Conservation (phyloP, 2,888 invertebrate genomes). For the Sthenelais limicola region DNA sequence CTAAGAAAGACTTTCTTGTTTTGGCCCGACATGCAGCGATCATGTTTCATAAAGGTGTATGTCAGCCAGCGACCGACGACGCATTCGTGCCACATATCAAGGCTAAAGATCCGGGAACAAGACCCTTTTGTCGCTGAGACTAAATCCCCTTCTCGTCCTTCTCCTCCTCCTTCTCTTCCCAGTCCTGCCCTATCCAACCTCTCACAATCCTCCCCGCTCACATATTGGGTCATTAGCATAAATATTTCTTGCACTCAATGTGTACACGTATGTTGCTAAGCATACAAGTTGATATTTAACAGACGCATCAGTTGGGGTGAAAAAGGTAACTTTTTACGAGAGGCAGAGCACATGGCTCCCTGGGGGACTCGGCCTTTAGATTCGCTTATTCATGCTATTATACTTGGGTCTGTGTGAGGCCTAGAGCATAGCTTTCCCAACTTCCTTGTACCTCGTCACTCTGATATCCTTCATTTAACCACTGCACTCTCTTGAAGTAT, state of each 20-base stretch:
- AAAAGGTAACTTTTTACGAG: neutral
- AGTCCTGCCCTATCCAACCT: neutral
- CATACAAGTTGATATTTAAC: constrained; percentile 20
- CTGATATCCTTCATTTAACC: too few relatives aligned
- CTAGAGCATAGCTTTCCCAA: too few relatives aligned
- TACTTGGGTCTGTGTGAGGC: too few relatives aligned
- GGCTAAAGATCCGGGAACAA: neutral
- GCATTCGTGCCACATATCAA: too few relatives aligned
- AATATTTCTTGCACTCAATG: too few relatives aligned
- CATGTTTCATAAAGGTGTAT: constrained; percentile 25
- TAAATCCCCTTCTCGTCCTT: neutral
- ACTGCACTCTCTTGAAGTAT: too few relatives aligned
- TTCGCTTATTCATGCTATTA: too few relatives aligned
- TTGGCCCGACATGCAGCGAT: neutral
- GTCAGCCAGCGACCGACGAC: neutral
- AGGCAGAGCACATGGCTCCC: neutral
- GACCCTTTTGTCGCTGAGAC: neutral
- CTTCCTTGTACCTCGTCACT: too few relatives aligned
- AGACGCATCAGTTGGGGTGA: neutral
- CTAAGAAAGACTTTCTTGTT: neutral
- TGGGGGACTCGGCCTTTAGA: too few relatives aligned
- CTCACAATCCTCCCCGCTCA: too few relatives aligned
- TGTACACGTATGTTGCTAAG: too few relatives aligned
- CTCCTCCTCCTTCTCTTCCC: neutral
- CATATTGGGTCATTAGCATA: too few relatives aligned